A percentile compares a stretch with the other conserved stretches of the same genome.
These are phyloP conservation scores for Anabas testudineus DNA, from an alignment of 2,797 vertebrate species.

Conservation along the genomic window DNA sequence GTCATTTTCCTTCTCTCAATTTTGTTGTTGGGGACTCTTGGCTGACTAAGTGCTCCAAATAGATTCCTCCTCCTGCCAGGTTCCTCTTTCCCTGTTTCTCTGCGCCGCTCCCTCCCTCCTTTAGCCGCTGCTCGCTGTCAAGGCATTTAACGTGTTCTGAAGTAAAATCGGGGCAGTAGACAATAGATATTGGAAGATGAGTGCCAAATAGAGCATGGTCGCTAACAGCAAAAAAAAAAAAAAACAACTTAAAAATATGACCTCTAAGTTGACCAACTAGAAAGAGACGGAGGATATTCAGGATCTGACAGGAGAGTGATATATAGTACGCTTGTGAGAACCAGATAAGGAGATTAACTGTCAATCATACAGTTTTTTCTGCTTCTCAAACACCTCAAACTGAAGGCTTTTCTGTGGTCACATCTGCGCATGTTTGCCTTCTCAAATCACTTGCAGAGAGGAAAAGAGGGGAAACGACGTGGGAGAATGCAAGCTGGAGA, in stretches of 20 bases:
- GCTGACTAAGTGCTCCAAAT: constrained; percentile 79
- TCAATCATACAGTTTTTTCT: constrained; percentile 20
- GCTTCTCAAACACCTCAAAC: constrained; percentile 17
- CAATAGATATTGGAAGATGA: constrained; percentile 41
- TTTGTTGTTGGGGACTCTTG: constrained; percentile 64
- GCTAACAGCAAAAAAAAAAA: constrained; percentile 28
- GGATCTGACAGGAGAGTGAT: constrained; percentile 11
- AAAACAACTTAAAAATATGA: constrained; percentile 27
- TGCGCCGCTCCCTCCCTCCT: background rate
- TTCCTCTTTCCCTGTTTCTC: constrained; percentile 20
- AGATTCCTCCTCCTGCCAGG: constrained; percentile 69
- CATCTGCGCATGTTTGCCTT: constrained; percentile 59
- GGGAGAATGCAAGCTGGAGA: constrained; percentile 9
- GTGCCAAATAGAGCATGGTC: constrained; percentile 4
- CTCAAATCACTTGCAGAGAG: constrained; percentile 32
- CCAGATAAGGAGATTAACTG: constrained; percentile 38
- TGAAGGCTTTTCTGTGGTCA: constrained; percentile 45
- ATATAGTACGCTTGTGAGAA: constrained; percentile 9
- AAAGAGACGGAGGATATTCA: constrained; percentile 8
- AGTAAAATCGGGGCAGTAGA: constrained; percentile 53
- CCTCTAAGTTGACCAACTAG: constrained; percentile 12
- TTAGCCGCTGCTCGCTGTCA: constrained; percentile 23
- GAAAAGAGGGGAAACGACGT: constrained; percentile 5
- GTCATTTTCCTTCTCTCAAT: constrained; percentile 65
- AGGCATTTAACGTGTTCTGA: constrained; percentile 56